These are phyloP conservation scores for Oscheius onirici DNA, from an alignment of 2,888 invertebrate genomes.

Conservation along the genomic window DNA sequence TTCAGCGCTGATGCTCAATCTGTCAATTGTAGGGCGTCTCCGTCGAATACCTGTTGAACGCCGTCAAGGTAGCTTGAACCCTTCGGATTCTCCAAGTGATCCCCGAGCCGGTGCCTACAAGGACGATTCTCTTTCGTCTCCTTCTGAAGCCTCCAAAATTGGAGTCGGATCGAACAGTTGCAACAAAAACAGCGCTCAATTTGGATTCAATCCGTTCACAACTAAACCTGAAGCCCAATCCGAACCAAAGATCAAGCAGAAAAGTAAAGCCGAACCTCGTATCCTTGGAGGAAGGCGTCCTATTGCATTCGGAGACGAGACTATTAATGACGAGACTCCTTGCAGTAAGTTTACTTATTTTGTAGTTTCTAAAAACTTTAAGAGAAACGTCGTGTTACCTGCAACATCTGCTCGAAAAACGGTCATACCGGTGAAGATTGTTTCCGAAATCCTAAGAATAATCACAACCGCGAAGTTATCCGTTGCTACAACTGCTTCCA, in stretches of 20 bases:
- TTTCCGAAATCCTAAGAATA: neutral
- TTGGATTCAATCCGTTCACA: neutral
- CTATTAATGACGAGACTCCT: neutral
- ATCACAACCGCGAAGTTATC: neutral
- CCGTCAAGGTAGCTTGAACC: no score
- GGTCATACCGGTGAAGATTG: neutral
- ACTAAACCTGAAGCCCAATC: neutral
- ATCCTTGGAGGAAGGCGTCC: slow-evolving; percentile 1
- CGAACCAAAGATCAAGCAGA: neutral
- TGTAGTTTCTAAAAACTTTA: neutral
- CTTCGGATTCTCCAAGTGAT: no score
- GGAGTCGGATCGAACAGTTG: no score
- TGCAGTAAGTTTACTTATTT: neutral
- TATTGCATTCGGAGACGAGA: slow-evolving; percentile 1
- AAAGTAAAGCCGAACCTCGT: neutral
- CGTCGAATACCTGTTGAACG: no score
- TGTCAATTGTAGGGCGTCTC: no score
- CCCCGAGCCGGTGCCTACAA: no score
- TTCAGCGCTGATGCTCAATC: no score
- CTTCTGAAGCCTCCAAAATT: no score
- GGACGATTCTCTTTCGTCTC: no score
- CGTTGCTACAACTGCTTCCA: slow-evolving; percentile 17
- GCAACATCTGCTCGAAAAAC: neutral
- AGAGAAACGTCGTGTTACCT: neutral
- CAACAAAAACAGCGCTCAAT: neutral